Evolutionary conservation across 64 coral and sea anemone species (phyloP).

Genomic region (Anthopleura sola): DNA sequence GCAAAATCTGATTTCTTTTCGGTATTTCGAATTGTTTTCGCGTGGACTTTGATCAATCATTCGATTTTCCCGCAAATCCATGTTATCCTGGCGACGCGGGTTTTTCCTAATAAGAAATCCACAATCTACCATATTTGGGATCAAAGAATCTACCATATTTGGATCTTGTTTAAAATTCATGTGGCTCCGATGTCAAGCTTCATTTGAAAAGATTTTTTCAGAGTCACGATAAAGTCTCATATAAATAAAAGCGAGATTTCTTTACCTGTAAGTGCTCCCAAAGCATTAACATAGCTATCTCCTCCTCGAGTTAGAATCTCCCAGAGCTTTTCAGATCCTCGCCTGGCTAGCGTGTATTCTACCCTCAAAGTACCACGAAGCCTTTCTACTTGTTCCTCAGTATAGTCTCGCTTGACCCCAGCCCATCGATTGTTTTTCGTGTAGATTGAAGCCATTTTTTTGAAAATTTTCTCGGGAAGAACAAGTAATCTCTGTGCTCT

Average conservation of each 20-base stretch:
- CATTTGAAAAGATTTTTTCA: neutral
- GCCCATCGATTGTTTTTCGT: slow-evolving; percentile 71
- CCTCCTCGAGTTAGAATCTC: slow-evolving; percentile 70
- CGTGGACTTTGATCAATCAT: neutral
- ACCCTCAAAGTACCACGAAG: slow-evolving; percentile 82
- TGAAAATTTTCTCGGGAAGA: neutral
- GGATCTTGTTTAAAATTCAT: slow-evolving; percentile 5
- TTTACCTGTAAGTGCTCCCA: slow-evolving; percentile 93
- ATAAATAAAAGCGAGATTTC: neutral
- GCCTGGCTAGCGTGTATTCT: slow-evolving; percentile 80
- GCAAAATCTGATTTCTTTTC: neutral
- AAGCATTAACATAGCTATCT: slow-evolving; percentile 75
- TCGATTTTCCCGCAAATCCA: neutral
- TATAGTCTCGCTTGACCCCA: slow-evolving; percentile 87
- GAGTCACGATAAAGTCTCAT: neutral
- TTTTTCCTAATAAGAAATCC: slow-evolving; percentile 18
- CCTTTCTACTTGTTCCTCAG: slow-evolving; percentile 59
- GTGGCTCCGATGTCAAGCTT: neutral
- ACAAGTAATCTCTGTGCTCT: neutral
- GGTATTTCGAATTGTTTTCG: neutral
- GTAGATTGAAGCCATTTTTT: slow-evolving; percentile 47
- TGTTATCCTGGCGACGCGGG: neutral
- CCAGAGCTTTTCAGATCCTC: slow-evolving; percentile 84
- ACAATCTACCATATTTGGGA: slow-evolving; percentile 15
- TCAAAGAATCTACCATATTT: slow-evolving; percentile 15